phyloP scores from a whole-genome alignment of 2,888 invertebrate genomes.

The Drosophila birchii region DNA sequence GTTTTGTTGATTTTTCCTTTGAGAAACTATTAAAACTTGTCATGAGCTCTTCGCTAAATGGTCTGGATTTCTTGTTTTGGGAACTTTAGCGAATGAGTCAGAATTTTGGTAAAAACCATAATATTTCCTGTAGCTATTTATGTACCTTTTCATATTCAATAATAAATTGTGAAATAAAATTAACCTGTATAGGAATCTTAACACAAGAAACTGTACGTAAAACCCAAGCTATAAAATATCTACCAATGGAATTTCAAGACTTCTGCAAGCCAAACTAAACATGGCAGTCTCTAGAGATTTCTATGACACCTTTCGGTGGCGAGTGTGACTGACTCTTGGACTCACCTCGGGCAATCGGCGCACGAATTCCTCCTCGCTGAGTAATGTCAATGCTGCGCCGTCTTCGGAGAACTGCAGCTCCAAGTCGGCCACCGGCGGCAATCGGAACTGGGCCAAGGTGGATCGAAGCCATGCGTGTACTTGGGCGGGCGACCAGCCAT shows the following conservation, averaged over 20 bases:
- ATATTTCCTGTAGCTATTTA: background rate
- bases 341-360: conserved; percentile 92
- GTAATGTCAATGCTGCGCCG: conserved; percentile 90
- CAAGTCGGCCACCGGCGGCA: conserved; percentile 90
- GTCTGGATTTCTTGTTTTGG: background rate
- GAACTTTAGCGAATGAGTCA: conserved; percentile 1
- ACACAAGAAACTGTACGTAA: background rate
- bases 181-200: background rate
- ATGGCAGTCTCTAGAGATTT: conserved; percentile 22
- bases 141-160: background rate
- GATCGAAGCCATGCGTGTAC: conserved; percentile 95
- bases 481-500: conserved; percentile 93
- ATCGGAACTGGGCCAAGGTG: conserved; percentile 92
- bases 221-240: background rate
- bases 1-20: background rate
- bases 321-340: conserved; percentile 12
- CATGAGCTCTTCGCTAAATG: background rate
- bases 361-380: conserved; percentile 94
- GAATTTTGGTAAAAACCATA: background rate
- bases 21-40: background rate
- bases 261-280: conserved; percentile 19
- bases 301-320: conserved; percentile 10
- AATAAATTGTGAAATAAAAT: background rate
- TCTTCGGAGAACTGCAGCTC: conserved; percentile 92
- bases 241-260: conserved; percentile 18